Evolutionary conservation across 2,113 vertebrate species (phyloP).

Genomic region (Caloenas nicobarica): DNA sequence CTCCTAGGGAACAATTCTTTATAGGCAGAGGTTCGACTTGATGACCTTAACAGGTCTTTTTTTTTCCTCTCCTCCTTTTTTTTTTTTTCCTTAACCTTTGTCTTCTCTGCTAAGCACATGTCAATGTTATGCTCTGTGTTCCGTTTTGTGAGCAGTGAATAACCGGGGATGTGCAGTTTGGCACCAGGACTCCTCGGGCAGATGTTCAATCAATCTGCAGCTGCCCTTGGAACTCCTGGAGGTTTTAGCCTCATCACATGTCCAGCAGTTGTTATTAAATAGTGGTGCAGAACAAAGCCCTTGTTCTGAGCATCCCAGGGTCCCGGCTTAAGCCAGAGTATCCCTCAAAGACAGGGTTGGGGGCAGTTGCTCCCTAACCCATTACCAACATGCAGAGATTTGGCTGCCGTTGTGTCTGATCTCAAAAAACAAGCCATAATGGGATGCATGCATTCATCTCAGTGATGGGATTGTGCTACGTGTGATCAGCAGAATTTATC

Average conservation of each 20-base stretch:
- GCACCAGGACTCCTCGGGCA: not conserved
- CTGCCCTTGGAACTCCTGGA: not conserved
- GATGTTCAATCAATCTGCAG: slow-evolving; percentile 8
- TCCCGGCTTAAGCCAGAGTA: not conserved
- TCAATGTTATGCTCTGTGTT: not conserved
- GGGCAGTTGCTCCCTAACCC: not conserved
- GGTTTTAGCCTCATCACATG: slow-evolving; percentile 36
- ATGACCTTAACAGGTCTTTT: not conserved
- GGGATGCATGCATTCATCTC: not conserved
- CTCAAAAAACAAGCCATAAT: not conserved
- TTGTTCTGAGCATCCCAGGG: slow-evolving; percentile 10
- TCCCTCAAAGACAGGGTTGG: not conserved
- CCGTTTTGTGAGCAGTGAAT: not conserved
- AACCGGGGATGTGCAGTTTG: not conserved
- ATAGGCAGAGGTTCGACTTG: not conserved
- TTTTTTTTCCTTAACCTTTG: not conserved
- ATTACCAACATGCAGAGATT: not conserved
- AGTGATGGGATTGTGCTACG: not conserved
- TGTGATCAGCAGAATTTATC: not conserved
- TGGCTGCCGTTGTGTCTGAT: slow-evolving; percentile 17
- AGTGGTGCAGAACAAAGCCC: slow-evolving; percentile 31
- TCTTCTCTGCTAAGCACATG: not conserved
- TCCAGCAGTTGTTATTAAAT: not conserved
- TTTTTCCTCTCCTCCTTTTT: not conserved
- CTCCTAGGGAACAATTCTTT: slow-evolving; percentile 23